Percentiles rank a stretch among this genome's conserved stretches.
Evolutionary conservation across 1,140 invertebrate species (phyloP).

Genomic region (Anthonomus grandis): DNA sequence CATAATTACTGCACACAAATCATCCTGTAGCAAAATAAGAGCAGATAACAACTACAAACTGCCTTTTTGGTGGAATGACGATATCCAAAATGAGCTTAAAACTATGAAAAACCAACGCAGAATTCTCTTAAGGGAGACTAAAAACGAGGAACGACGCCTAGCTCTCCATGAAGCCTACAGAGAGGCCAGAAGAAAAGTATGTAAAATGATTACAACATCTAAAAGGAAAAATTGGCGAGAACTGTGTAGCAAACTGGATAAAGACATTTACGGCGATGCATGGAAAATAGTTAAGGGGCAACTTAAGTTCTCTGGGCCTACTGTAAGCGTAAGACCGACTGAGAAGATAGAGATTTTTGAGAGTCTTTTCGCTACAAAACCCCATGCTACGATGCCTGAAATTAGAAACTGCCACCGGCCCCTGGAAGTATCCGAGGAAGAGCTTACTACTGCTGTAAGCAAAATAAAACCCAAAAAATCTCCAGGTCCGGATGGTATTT

Average conservation of each 20-base stretch:
- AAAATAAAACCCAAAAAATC: slow-evolving; percentile 28
- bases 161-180: too few species aligned
- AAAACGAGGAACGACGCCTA: too few species aligned
- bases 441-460: slow-evolving; percentile 15
- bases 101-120: too few species aligned
- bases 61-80: too few species aligned
- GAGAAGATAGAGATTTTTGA: not conserved
- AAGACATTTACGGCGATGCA: too few species aligned
- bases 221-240: not conserved
- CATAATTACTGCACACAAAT: too few species aligned
- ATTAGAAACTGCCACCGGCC: not conserved
- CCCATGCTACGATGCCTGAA: not conserved
- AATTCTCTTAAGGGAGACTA: too few species aligned
- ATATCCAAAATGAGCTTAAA: too few species aligned
- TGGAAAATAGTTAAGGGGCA: not conserved
- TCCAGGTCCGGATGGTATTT: slow-evolving; percentile 33
- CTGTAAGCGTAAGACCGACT: not conserved
- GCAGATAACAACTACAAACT: too few species aligned
- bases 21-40: too few species aligned
- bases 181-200: not conserved
- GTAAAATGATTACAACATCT: too few species aligned
- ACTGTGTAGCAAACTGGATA: not conserved
- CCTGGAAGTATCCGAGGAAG: not conserved
- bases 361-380: not conserved
- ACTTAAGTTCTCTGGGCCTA: not conserved